Evolutionary conservation across 2,113 vertebrate species (phyloP).

Genomic region (Rhodinocichla rosea): DNA sequence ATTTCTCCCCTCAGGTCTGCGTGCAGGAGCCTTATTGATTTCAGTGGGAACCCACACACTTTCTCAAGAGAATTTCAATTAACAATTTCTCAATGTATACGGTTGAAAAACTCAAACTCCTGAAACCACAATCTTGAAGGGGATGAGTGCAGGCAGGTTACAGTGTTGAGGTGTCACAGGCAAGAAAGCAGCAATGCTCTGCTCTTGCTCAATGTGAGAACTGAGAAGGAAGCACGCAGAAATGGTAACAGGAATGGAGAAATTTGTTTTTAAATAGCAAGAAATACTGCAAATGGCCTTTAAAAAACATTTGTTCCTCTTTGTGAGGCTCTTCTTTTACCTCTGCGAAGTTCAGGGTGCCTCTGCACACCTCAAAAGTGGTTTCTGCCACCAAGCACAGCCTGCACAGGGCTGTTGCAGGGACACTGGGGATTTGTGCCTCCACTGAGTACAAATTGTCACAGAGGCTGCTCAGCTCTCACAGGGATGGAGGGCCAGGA

Average conservation of each 20-base stretch:
- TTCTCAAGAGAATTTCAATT: background rate
- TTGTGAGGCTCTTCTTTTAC: background rate
- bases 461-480: background rate
- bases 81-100: background rate
- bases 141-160: background rate
- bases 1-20: background rate
- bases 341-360: background rate
- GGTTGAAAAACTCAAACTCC: background rate
- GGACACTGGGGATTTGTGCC: background rate
- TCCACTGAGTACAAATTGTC: background rate
- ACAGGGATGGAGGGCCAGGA: background rate
- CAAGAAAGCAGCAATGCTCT: background rate
- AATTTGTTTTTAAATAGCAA: background rate
- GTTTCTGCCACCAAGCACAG: background rate
- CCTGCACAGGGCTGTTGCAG: background rate
- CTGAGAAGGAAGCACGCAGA: background rate
- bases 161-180: background rate
- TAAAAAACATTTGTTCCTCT: background rate
- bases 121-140: background rate
- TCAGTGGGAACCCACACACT: background rate
- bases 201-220: background rate
- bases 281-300: background rate
- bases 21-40: background rate
- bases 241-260: background rate
- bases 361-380: accelerated